Conservation (phyloP, 1,140 invertebrate genomes). For the Sipha flava region DNA sequence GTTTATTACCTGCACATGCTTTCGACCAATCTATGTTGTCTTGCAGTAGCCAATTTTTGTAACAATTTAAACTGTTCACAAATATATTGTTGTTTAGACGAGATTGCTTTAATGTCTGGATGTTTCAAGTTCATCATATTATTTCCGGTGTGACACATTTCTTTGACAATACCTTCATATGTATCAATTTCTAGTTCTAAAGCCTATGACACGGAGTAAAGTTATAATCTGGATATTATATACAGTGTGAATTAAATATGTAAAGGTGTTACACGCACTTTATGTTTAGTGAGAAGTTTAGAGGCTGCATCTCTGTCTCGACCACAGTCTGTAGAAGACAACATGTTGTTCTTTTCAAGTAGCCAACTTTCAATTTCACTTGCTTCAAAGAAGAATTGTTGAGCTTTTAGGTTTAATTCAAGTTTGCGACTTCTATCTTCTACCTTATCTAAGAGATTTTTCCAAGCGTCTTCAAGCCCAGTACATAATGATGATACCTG, state of each 20-base stretch:
- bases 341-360: constrained; percentile 71
- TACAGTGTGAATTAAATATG: background rate
- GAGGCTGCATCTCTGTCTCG: constrained; percentile 80
- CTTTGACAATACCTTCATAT: constrained; percentile 81
- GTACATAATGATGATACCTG: constrained; percentile 59
- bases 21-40: constrained; percentile 79
- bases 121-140: constrained; percentile 66
- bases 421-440: constrained; percentile 64
- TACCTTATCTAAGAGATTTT: constrained; percentile 58
- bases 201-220: constrained; percentile 49
- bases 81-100: constrained; percentile 65
- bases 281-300: constrained; percentile 85
- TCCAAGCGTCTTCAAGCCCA: constrained; percentile 58
- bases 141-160: constrained; percentile 80
- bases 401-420: constrained; percentile 75
- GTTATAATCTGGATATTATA: background rate
- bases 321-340: constrained; percentile 74
- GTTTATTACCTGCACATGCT: constrained; percentile 58
- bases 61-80: constrained; percentile 70
- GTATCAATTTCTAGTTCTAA: constrained; percentile 87
- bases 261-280: constrained; percentile 50
- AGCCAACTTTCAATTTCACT: constrained; percentile 90
- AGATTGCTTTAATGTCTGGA: constrained; percentile 70
- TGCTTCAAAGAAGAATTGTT: constrained; percentile 83
- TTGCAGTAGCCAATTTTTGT: constrained; percentile 66